A percentile compares a stretch with the other conserved stretches of the same genome.
Evolutionary conservation across 2,113 vertebrate species (phyloP).

Genomic region (Ammospiza caudacuta): DNA sequence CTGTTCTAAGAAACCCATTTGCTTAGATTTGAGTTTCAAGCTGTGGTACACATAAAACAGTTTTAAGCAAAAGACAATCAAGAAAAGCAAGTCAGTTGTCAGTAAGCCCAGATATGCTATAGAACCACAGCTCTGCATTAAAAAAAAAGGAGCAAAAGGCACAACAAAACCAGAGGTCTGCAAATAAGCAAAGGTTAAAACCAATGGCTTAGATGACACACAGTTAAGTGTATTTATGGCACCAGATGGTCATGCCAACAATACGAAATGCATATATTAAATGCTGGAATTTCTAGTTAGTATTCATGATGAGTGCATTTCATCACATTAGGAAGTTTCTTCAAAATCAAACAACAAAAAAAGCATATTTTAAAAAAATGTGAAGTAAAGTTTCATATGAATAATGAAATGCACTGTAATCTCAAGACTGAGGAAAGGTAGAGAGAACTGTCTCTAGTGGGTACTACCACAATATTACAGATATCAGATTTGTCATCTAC

Average conservation of each 20-base stretch:
- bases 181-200: neutral
- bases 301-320: neutral
- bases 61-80: neutral
- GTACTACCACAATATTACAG: neutral
- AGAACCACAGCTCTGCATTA: neutral
- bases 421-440: neutral
- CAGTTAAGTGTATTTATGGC: neutral
- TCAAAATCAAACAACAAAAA: neutral
- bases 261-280: neutral
- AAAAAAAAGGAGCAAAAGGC: neutral
- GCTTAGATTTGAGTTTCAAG: neutral
- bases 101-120: neutral
- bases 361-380: neutral
- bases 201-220: neutral
- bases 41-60: neutral
- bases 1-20: neutral
- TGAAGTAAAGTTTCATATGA: neutral
- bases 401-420: neutral
- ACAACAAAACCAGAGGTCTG: neutral
- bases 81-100: neutral
- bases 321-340: neutral
- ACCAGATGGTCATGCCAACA: neutral
- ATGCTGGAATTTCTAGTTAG: neutral
- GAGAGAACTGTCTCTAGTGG: neutral
- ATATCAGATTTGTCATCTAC: neutral